Evolutionary conservation across 2,113 vertebrate species (phyloP), one percentile per base, ranked within the genome.

Genomic region (Corydoras sp.): DNA sequence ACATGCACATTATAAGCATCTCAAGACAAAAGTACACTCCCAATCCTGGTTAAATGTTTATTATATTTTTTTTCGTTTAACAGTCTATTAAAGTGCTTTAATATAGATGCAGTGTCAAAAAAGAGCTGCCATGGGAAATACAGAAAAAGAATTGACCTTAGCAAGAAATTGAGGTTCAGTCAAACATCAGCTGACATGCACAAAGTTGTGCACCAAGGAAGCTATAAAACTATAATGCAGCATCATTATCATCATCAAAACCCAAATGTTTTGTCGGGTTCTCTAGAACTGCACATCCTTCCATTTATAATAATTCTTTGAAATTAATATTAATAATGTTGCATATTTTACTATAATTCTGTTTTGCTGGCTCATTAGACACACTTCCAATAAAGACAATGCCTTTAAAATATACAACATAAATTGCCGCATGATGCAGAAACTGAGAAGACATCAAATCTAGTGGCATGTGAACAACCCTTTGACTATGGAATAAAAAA

Each of bases 31-130:
- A 14, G n/a, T 4, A 55, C 9, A 2, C 14, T 65, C 18, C 61
- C 68, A 62, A 70, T 58, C 7, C 10, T 70, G 53, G n/a, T 55
- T 58, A 79, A 73, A 76, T 49, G 24, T 79, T 79, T 79, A 73
- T 76, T 76, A 67, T 60, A 13, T 72, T 13, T 62, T 18, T 31
- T 49, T 13, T 24, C 18, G 65, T 56, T 30, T 49, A 62, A 71
- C 65, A 62, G 56, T 65, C 13, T 5, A 3, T 65, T 68, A 73
- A 79, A 65, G 73, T 76, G 69, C 70, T 72, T 53, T 29, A 69
- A 69, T 53, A 65, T 62, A 51, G 51, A 70, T 68, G 64, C n/a
- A 29, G 9, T 58, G 35, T 43, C 35, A 43, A 43, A 43, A 43
- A 43, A 43, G 48, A 75, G 49, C 72, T 56, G 69, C 59, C 68